A percentile compares a stretch with the other conserved stretches of the same genome.
Evolutionary conservation across 2,797 vertebrate species (phyloP).

Genomic region (Anas capensis): DNA sequence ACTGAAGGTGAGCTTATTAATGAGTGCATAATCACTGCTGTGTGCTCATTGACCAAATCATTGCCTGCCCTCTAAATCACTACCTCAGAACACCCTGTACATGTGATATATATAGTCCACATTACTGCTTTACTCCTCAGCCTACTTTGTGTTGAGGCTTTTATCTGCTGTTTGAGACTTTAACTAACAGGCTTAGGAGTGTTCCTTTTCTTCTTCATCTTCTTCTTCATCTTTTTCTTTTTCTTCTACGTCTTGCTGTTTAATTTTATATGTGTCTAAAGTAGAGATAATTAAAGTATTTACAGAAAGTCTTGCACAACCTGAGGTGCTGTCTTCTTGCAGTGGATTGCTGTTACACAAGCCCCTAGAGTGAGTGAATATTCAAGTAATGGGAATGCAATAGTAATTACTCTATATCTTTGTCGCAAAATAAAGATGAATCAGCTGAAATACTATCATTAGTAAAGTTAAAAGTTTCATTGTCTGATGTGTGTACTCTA

Average conservation of each 20-base stretch:
- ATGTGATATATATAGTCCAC: background rate
- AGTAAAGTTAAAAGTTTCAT: conserved; percentile 52
- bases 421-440: conserved; percentile 63
- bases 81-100: background rate
- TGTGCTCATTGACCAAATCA: background rate
- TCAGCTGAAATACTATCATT: conserved; percentile 52
- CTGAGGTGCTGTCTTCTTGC: background rate
- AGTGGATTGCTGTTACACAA: background rate
- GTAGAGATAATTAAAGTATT: conserved; percentile 4
- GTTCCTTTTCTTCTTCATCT: no score
- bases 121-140: background rate
- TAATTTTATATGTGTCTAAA: background rate
- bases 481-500: conserved; percentile 51
- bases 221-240: background rate
- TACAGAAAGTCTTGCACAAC: background rate
- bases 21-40: background rate
- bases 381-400: conserved; percentile 7
- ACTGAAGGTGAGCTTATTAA: background rate
- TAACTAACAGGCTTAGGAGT: background rate
- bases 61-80: conserved; percentile 15
- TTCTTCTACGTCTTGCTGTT: no score
- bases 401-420: conserved; percentile 29
- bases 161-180: background rate
- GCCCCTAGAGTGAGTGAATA: background rate
- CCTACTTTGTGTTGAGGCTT: background rate